Percentiles rank a stretch among this genome's conserved stretches.
phyloP scores from a whole-genome alignment of 2,113 vertebrate species.

The Urocynchramus pylzowi region DNA sequence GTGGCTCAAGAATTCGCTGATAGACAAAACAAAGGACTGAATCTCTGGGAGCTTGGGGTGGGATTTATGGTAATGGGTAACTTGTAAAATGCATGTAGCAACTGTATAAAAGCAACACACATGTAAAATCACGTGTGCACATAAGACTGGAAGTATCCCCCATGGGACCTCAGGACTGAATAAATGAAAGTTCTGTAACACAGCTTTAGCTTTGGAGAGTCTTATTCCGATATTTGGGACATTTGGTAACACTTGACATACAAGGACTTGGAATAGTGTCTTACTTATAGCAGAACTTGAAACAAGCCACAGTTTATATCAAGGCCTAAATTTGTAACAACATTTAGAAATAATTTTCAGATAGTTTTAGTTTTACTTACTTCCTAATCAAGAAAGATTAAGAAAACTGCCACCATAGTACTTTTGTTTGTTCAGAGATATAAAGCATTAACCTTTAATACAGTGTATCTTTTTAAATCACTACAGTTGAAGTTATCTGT shows the following conservation, averaged over 20 bases:
- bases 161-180: background rate
- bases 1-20: background rate
- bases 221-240: accelerated
- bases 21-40: background rate
- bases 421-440: background rate
- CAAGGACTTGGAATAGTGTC: accelerated
- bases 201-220: background rate
- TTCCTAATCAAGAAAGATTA: background rate
- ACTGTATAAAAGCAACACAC: background rate
- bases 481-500: background rate
- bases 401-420: background rate
- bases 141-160: background rate
- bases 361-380: background rate
- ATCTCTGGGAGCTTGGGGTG: background rate
- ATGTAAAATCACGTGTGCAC: background rate
- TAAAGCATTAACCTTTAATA: background rate
- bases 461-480: background rate
- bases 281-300: background rate
- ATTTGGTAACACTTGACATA: background rate
- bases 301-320: background rate
- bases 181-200: background rate
- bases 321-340: background rate
- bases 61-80: too few relatives aligned
- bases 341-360: background rate
- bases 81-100: background rate